phyloP scores from a whole-genome alignment of 2,888 invertebrate genomes.

The Pyrocoelia pectoralis region DNA sequence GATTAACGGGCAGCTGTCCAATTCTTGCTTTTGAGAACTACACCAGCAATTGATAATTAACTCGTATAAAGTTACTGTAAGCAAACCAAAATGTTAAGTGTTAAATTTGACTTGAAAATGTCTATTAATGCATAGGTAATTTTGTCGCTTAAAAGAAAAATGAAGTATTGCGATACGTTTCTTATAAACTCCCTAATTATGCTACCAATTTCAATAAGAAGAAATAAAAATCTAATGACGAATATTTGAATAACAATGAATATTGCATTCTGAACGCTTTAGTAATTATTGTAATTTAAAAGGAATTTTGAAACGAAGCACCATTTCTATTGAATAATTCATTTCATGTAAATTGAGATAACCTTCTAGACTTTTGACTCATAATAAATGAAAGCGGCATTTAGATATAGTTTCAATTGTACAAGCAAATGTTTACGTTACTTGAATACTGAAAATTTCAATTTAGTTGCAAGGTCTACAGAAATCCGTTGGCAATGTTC shows the following conservation, averaged over 20 bases:
- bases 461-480: slow-evolving; percentile 11
- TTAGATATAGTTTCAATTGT: slow-evolving; percentile 12
- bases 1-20: too few relatives aligned
- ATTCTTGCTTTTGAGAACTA: too few relatives aligned
- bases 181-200: not conserved
- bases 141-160: not conserved
- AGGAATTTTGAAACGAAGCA: slow-evolving; percentile 5
- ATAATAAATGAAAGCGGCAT: slow-evolving; percentile 10
- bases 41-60: too few relatives aligned
- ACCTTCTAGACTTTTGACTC: slow-evolving; percentile 11
- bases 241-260: slow-evolving; percentile 1
- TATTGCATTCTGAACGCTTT: not conserved
- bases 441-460: slow-evolving; percentile 17
- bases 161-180: not conserved
- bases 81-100: too few relatives aligned
- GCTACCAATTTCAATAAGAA: not conserved
- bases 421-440: slow-evolving; percentile 11
- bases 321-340: slow-evolving; percentile 10
- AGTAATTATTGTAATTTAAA: slow-evolving; percentile 14
- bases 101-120: too few relatives aligned
- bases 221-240: slow-evolving; percentile 1
- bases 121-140: not conserved
- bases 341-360: slow-evolving; percentile 12
- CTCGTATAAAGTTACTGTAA: too few relatives aligned
- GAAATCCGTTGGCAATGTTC: slow-evolving; percentile 34